A percentile compares a stretch with the other conserved stretches of the same genome.
Conservation (phyloP, 2,113 vertebrate species). For the Australoheros scitulus region DNA sequence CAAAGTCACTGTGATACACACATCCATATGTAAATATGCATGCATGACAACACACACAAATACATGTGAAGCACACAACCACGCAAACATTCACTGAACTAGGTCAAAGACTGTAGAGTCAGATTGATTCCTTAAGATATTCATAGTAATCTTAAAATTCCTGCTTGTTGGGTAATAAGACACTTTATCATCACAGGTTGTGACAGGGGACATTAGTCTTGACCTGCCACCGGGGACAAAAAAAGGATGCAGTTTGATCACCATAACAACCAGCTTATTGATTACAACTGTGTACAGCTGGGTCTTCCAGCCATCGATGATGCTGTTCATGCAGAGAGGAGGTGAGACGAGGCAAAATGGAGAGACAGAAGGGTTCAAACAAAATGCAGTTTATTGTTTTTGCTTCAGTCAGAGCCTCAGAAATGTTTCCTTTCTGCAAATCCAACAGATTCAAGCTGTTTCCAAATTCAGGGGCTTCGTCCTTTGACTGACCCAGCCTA, state of each 20-base stretch:
- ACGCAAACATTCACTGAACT: constrained; percentile 38
- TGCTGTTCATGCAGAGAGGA: neutral
- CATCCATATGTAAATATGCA: neutral
- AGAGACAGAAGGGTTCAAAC: neutral
- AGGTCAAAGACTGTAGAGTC: constrained; percentile 52
- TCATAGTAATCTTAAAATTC: constrained; percentile 68
- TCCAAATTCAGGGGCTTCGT: too few species aligned
- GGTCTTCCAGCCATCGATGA: constrained; percentile 22
- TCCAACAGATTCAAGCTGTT: constrained; percentile 32
- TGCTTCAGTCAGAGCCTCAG: constrained; percentile 7
- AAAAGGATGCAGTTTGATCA: constrained; percentile 60
- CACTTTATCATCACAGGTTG: constrained; percentile 63
- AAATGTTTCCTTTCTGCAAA: constrained; percentile 52
- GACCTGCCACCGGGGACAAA: constrained; percentile 49
- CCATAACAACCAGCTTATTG: constrained; percentile 70
- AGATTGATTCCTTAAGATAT: constrained; percentile 68
- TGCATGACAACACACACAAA: neutral
- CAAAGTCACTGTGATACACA: neutral
- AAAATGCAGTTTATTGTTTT: neutral
- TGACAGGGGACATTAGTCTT: constrained; percentile 66
- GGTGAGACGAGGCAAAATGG: neutral
- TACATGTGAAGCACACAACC: neutral
- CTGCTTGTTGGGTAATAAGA: constrained; percentile 72
- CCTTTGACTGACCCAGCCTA: too few species aligned
- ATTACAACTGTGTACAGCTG: constrained; percentile 49